Evolutionary conservation across 2,113 vertebrate species (phyloP), one percentile per base, ranked within the genome.

Genomic region (Paratilapia polleni): DNA sequence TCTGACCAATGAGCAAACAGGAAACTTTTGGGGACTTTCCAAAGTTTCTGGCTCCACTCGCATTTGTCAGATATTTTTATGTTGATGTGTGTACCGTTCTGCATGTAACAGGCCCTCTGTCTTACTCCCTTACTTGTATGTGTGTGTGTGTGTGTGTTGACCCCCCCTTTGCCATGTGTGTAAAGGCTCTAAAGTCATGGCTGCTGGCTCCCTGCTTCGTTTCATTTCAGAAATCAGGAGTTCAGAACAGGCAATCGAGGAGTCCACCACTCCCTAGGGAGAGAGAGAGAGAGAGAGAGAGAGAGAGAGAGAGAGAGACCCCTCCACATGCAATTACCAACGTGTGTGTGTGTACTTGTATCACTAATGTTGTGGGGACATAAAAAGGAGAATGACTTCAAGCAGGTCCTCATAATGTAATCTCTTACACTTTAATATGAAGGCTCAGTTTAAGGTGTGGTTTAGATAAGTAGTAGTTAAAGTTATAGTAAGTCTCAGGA

Each of bases 21-120:
- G 81, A 92, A 93, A 88, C 68, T 41, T 91, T 82, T 83, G 86
- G 92, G 93, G 92, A 88, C 82, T 93, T 94, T 92, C 90, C 91
- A 91, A 85, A 77, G 80, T 82, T 79, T 88, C 62, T 90, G 84
- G 78, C 80, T 90, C 43, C 9, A 10, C 62, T 81, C 52, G 19
- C 11, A 58, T 80, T 77, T 75, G 81, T 85, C 49, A 76, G 63
- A 49, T 59, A 84, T 61, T 77, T 34, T 64, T 83, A 68, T 41
- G 41, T 63, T 78, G 36, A n/a, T 49, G 61, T 77, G 60, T 62
- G 34, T 59, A 36, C 10, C 9, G 17, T 60, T 26, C 26, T 41
- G 59, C 19, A 15, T 26, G 36, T 34, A 26, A n/a, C 12, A 28
- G 41, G 20, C 38, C 79, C 26, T 73, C 19, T 31, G 43, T 31